Conservation (phyloP, 2,113 vertebrate genomes). For the Dicaeum eximium region DNA sequence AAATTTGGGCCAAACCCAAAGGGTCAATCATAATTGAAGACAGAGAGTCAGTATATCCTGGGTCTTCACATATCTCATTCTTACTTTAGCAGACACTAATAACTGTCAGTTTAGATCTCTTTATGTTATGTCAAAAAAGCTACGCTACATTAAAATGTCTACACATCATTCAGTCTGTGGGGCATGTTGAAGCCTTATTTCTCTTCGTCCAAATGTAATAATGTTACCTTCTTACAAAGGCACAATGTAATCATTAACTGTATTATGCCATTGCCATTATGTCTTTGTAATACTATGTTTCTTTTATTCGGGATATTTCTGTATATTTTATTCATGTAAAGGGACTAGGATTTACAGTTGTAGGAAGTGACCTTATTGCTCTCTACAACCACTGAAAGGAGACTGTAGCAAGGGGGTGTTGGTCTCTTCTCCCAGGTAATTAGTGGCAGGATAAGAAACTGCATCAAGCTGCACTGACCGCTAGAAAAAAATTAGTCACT, state of each 20-base stretch:
- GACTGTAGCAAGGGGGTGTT: background rate
- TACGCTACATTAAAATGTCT: background rate
- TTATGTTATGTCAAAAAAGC: background rate
- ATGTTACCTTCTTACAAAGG: background rate
- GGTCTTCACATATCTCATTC: background rate
- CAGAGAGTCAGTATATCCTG: background rate
- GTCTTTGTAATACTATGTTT: background rate
- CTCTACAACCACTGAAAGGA: background rate
- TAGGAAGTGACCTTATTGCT: rapidly evolving
- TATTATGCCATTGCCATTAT: background rate
- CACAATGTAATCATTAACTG: background rate
- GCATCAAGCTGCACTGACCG: background rate
- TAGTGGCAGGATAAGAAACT: background rate
- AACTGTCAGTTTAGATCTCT: background rate
- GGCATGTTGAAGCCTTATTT: background rate
- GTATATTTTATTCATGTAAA: too few species aligned
- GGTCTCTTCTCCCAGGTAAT: background rate
- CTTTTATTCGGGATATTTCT: background rate
- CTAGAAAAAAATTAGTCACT: background rate
- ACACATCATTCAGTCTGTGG: background rate
- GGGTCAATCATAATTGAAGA: background rate
- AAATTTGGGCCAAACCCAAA: background rate
- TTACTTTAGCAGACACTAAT: background rate
- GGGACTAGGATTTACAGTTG: background rate
- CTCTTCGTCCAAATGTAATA: background rate